Base-by-base conservation (phyloP, 2,888 invertebrate genomes). In the Apodemia hepburni region DNA sequence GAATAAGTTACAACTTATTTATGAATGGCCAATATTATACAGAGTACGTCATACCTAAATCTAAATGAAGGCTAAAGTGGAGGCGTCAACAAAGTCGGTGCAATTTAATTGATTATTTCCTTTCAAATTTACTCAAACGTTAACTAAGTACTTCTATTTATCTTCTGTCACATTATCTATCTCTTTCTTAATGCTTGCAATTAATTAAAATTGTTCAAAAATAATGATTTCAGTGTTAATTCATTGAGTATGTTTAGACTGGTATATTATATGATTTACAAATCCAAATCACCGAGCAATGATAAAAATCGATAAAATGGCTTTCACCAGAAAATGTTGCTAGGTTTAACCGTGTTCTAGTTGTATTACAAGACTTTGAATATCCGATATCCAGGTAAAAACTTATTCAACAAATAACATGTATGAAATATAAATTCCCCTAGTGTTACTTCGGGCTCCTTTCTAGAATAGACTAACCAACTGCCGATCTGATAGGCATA, bases 71-170 rank as follows among this genome's bases (percentile, higher is more conserved):
- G 89, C 83, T 85, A 47, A 77, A 76, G 81, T 80, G 87, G 84
- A 78, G 88, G 88, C 87, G 88, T 85, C 79, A 77, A 73, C 77
- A 74, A 74, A 79, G 80, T 82, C 22, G 22, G 85, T 87, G 86
- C 85, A 84, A 82, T 80, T 82, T 78, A 83, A 85, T 85, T 87
- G 85, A 84, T 85, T 85, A 86, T 87, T 84, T 86, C 86, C 87
- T 87, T 88, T 89, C 88, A 74, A 85, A 86, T 83, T 77, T 72
- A 78, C 77, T 77, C 78, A 76, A 70, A 72, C 68, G 68, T 67
- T 66, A 68, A 65, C 64, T 64, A 70, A 66, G 22, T 51, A 51
- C 51, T 51, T 51, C 42, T 42, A 42, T 42, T 42, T 42, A 15
- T 42, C 42, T 42, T 42, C 15, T 42, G 42, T 15, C 42, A 15